Base-by-base conservation (phyloP, 2,797 vertebrate genomes). In the Sparidentex hasta region DNA sequence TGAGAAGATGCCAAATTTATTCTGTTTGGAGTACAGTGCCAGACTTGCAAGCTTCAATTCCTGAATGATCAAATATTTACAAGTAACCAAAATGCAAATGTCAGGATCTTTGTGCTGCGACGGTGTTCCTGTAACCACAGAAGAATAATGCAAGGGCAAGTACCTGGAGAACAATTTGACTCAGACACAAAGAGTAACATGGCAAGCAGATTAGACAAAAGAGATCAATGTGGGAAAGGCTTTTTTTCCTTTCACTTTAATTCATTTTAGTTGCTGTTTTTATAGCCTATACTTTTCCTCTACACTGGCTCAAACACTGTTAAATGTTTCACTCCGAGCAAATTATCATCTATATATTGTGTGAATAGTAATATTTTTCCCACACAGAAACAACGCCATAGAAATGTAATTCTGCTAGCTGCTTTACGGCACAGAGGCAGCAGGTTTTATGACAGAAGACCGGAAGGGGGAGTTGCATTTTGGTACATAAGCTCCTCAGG, bases 51-150 rank as follows among this genome's bases (percentile, higher is more conserved):
- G 79, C 78, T 76, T 77, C 43, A 66, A 84, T 87, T 88, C 76
- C 79, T 78, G 71, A 47, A 79, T 79, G 81, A 90, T 89, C 78
- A 91, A 92, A 90, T 88, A 87, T 90, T 86, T 86, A 88, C 82
- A 82, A 82, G 85, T 58, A 56, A 67, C 67, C 56, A 18, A 84
- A 84, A 77, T 64, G 75, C 75, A 85, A 80, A 86, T 80, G 77
- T 86, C 82, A 76, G 71, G 80, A 72, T 81, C 74, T 71, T 55
- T 77, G 81, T 65, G 65, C 55, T 58, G 44, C 48, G 52, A 69
- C 59, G 72, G 75, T 67, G 69, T 71, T 79, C 66, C 51, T 79
- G 74, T 57, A 76, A 78, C 57, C 64, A 33, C 65, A 55, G 62
- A 84, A 77, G 71, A 43, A 64, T 78, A 67, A 55, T 18, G 62